These are phyloP conservation scores for Oxygymnocypris stewartii DNA, from an alignment of 2,113 vertebrate species.

Conservation along the genomic window DNA sequence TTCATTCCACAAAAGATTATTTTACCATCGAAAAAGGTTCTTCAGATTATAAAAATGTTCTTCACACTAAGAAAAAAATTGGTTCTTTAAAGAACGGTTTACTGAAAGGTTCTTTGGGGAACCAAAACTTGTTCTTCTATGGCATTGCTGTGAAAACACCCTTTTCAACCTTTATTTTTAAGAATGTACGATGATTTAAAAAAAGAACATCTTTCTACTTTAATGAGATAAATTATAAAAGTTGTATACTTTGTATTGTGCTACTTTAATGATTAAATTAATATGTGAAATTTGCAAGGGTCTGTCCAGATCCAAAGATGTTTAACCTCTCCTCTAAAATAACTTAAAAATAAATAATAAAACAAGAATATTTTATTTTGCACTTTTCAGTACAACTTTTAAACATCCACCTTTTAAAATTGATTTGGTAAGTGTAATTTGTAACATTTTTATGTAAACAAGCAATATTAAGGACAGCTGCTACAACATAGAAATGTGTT, in stretches of 20 bases:
- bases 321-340: neutral
- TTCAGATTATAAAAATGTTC: no score
- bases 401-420: neutral
- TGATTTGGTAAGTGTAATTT: neutral
- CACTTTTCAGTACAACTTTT: neutral
- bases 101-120: no score
- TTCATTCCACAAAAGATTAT: no score
- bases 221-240: neutral
- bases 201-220: neutral
- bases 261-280: neutral
- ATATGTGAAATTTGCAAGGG: neutral
- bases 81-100: no score
- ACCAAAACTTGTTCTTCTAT: no score
- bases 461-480: neutral
- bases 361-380: neutral
- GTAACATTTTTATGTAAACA: neutral
- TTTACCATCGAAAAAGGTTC: no score
- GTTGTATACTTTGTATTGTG: neutral
- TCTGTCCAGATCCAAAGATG: neutral
- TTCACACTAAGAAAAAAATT: no score
- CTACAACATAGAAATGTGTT: no score
- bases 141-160: no score
- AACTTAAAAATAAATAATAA: neutral
- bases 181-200: neutral
- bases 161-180: no score